Evolutionary conservation across 1,140 invertebrate species (phyloP), one percentile per base, ranked within the genome.

Genomic region (Drosophila asahinai): DNA sequence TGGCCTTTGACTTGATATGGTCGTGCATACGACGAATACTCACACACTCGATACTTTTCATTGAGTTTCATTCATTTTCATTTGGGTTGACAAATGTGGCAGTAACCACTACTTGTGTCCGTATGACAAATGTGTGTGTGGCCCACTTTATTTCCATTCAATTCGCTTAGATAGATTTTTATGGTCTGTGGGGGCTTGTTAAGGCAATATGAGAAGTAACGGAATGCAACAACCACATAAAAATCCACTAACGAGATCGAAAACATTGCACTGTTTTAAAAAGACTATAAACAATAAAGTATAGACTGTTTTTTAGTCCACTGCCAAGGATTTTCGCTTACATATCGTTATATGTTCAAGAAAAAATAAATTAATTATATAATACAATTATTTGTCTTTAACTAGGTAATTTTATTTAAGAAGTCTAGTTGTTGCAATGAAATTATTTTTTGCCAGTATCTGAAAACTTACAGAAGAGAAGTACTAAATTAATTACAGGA

Each of bases 71-170:
- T 81, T 89, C 81, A 87, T 89, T 89, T 87, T 89, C 73, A 83
- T 81, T 89, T 81, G 77, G 80, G 81, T 90, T 90, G 84, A 89
- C 81, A 89, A 89, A 89, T 89, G 84, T 80, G 80, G 70, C 83
- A 79, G 57, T 61, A 64, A 77, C 60, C 45, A 19, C 36, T 64
- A 58, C 40, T 63, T 43, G 54, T 38, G 33, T 47, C 55, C 52
- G 19, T 48, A 17, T 51, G 38, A 51, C 65, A 30, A 60, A 38
- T 51, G 52, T 57, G 27, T 78, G 62, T 90, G 71, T 89, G 84
- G 74, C 84, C 84, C 77, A 89, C 81, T 90, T 89, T 87, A 86
- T 79, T 65, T 71, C 63, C 77, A 84, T 84, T 87, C 81, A 77
- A 84, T 89, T 87, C 84, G 75, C 81, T 86, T 78, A 77, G 83